Percentiles rank a stretch among this genome's conserved stretches.
These are phyloP conservation scores for Anguilla rostrata DNA, from an alignment of 2,113 vertebrate genomes.

Conservation along the genomic window DNA sequence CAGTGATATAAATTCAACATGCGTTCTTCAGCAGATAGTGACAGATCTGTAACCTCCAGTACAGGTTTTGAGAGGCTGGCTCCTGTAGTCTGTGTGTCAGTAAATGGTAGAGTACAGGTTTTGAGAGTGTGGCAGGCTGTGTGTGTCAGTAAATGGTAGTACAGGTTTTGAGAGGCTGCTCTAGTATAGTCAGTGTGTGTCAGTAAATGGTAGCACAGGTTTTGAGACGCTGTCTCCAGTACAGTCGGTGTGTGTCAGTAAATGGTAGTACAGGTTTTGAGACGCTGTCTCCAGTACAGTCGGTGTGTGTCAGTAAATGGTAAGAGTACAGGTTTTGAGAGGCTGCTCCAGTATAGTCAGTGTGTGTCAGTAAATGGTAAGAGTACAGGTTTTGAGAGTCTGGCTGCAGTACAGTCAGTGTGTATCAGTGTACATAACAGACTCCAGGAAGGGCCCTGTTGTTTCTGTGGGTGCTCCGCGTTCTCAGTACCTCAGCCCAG, in stretches of 20 bases:
- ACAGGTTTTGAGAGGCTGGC: too few relatives aligned
- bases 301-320: background rate
- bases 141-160: background rate
- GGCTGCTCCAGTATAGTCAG: background rate
- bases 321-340: background rate
- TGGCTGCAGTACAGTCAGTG: background rate
- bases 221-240: background rate
- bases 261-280: background rate
- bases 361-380: background rate
- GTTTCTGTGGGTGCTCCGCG: conserved; percentile 5
- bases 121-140: background rate
- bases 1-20: too few relatives aligned
- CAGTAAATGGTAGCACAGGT: background rate
- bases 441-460: background rate
- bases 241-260: background rate
- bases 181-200: background rate
- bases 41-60: too few relatives aligned
- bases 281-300: background rate
- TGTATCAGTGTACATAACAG: background rate
- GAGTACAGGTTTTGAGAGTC: background rate
- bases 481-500: background rate
- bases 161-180: background rate
- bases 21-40: too few relatives aligned
- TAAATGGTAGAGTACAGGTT: background rate
- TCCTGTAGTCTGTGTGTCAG: too few relatives aligned